Conservation (phyloP, 2,888 invertebrate genomes). For the Eurois occulta region DNA sequence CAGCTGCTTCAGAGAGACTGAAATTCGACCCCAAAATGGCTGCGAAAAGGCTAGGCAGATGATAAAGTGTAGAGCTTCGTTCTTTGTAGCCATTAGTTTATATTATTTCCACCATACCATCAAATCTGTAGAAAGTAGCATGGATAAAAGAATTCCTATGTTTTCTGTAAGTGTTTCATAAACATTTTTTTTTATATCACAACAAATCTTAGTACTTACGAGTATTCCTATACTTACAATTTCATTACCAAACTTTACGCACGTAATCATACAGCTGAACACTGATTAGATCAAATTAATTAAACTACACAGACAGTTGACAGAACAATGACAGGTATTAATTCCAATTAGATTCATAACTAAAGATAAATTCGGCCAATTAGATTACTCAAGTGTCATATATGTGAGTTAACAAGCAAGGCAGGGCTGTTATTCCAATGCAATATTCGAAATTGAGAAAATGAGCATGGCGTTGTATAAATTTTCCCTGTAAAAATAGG, state of each 20-base stretch:
- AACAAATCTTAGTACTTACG: neutral
- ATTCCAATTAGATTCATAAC: slow-evolving; percentile 50
- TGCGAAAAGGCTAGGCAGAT: neutral
- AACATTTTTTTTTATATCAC: neutral
- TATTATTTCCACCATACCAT: neutral
- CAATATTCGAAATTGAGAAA: neutral
- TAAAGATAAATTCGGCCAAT: slow-evolving; percentile 50
- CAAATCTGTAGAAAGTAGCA: neutral
- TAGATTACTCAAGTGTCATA: slow-evolving; percentile 27
- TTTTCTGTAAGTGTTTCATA: neutral
- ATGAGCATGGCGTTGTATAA: neutral
- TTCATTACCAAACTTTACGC: slow-evolving; percentile 23
- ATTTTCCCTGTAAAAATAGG: neutral
- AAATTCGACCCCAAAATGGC: neutral
- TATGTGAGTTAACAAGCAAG: neutral
- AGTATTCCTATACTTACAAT: slow-evolving; percentile 1
- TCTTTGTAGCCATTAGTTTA: slow-evolving; percentile 10
- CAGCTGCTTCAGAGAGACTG: neutral
- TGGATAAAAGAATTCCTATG: neutral
- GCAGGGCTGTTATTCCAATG: neutral
- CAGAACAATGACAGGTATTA: slow-evolving; percentile 61
- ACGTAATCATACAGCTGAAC: neutral
- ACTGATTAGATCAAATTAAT: slow-evolving; percentile 43
- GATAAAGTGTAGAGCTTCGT: neutral
- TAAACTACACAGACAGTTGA: slow-evolving; percentile 45